Evolutionary conservation across 2,113 vertebrate genomes (phyloP).

Genomic region (Casuarius casuarius): DNA sequence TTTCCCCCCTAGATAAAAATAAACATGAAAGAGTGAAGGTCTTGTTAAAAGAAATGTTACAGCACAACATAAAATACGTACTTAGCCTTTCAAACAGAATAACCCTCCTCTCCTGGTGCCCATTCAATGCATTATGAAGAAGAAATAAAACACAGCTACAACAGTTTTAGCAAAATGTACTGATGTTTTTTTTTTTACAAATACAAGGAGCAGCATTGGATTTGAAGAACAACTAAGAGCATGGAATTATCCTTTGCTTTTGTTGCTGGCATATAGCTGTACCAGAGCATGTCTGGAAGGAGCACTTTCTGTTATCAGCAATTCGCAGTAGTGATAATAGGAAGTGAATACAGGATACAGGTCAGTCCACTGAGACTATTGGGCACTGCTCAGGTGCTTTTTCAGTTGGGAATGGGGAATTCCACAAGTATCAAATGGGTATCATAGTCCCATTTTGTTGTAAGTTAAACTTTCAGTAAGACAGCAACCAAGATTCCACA

Average conservation of each 20-base stretch:
- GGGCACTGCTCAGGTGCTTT: neutral
- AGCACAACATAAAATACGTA: neutral
- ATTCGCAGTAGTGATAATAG: neutral
- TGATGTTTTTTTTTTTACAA: neutral
- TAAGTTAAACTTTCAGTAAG: neutral
- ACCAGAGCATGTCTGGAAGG: neutral
- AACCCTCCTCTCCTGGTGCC: neutral
- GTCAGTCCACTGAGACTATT: neutral
- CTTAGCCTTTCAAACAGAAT: neutral
- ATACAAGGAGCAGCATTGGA: neutral
- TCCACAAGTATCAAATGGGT: neutral
- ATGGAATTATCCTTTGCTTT: conserved; percentile 1
- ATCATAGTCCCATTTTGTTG: neutral
- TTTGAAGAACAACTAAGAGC: conserved; percentile 11
- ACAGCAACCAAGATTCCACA: neutral
- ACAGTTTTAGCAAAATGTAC: conserved; percentile 4
- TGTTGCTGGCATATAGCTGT: neutral
- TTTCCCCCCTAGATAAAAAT: neutral
- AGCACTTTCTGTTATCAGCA: neutral
- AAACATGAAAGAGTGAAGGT: neutral
- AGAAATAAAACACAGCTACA: neutral
- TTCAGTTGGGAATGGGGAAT: neutral
- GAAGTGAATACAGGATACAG: neutral
- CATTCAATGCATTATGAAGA: neutral
- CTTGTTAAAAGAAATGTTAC: neutral